Conservation (phyloP, 2,888 invertebrate species). For the Tipula confusa region DNA sequence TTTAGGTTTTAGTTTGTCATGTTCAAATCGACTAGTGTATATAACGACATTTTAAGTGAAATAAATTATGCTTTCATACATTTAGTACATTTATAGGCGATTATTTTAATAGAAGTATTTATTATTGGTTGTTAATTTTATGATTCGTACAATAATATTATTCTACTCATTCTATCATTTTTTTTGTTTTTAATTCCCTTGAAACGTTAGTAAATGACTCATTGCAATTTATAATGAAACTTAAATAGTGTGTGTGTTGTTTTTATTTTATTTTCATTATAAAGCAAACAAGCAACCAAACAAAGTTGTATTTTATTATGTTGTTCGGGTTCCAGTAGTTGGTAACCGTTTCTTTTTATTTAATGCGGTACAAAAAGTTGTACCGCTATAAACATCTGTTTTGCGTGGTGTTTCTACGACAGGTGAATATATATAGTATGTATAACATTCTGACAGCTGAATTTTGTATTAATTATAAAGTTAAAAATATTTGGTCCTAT, state of each 20-base stretch:
- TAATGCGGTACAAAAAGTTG: background rate
- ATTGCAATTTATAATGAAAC: background rate
- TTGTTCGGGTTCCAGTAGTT: background rate
- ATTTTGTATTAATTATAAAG: background rate
- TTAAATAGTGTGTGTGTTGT: background rate
- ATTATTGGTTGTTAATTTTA: background rate
- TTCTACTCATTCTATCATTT: too few relatives aligned
- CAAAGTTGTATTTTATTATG: background rate
- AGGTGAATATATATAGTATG: background rate
- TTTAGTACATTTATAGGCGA: background rate
- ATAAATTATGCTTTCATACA: background rate
- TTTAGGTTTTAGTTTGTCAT: too few relatives aligned
- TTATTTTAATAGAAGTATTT: background rate
- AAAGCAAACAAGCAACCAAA: background rate
- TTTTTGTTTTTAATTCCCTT: background rate
- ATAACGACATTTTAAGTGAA: background rate
- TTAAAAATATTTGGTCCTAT: background rate
- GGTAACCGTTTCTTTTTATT: background rate
- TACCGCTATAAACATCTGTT: background rate
- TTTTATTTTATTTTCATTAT: background rate
- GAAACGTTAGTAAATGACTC: background rate
- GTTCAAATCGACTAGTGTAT: too few relatives aligned
- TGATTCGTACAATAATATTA: background rate
- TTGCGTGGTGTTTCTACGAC: background rate
- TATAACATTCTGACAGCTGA: background rate